Evolutionary conservation across 2,113 vertebrate genomes (phyloP).

Genomic region (Pollachius pollachius): DNA sequence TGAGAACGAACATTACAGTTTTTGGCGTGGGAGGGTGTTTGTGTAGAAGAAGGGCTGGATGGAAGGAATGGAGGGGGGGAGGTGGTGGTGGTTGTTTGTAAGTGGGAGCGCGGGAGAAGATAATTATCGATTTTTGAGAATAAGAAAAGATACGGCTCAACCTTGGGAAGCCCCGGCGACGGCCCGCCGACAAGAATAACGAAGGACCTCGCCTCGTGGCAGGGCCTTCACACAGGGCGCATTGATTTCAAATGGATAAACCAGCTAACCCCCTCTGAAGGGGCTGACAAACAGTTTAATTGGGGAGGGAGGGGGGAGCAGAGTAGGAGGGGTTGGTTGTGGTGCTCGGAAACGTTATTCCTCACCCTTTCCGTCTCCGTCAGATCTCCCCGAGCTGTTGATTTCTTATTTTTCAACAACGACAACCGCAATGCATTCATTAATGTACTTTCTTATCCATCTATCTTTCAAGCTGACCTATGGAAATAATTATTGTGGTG

Average conservation of each 20-base stretch:
- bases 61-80: constrained; percentile 17
- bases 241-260: constrained; percentile 76
- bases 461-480: constrained; percentile 50
- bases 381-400: constrained; percentile 65
- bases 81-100: constrained; percentile 18
- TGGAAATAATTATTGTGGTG: constrained; percentile 69
- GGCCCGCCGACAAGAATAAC: constrained; percentile 68
- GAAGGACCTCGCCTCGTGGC: constrained; percentile 68
- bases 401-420: constrained; percentile 3
- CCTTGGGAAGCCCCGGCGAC: constrained; percentile 66
- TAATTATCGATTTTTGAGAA: constrained; percentile 76
- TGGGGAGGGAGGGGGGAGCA: constrained; percentile 35
- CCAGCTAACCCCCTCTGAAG: constrained; percentile 69
- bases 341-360: constrained; percentile 50
- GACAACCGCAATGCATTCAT: too few relatives aligned
- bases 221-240: constrained; percentile 63
- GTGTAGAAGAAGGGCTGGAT: too few relatives aligned
- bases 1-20: constrained; percentile 62
- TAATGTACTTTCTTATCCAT: neutral
- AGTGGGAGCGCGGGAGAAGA: constrained; percentile 41
- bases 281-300: constrained; percentile 75
- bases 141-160: constrained; percentile 76
- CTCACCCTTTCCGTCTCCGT: constrained; percentile 58
- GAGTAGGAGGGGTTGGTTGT: constrained; percentile 24
- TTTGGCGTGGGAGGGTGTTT: constrained; percentile 13